Percentiles rank a stretch among this genome's conserved stretches.
Evolutionary conservation across 2,113 vertebrate genomes (phyloP).

Genomic region (Triplophysa dalaica): DNA sequence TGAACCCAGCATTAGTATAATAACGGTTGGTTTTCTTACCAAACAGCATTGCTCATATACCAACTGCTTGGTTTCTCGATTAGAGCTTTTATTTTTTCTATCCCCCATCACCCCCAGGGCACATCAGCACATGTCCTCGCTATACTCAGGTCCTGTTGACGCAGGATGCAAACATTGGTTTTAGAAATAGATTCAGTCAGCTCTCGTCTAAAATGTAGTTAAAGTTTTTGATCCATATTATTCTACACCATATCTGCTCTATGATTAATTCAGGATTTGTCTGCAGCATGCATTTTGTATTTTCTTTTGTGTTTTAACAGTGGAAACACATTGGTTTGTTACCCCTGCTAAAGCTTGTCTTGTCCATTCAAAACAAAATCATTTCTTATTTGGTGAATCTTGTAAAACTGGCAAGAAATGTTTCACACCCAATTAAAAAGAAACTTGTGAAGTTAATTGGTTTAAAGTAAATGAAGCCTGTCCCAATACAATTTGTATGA

Average conservation of each 20-base stretch:
- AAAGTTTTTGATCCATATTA: slow-evolving; percentile 1
- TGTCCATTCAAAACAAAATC: no score
- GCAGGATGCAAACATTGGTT: slow-evolving; percentile 11
- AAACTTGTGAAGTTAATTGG: no score
- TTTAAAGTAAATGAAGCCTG: no score
- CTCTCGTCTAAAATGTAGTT: slow-evolving; percentile 4
- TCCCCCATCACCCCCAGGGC: slow-evolving; percentile 22
- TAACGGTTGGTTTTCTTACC: no score
- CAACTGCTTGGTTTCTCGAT: not conserved
- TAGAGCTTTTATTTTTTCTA: slow-evolving; percentile 9
- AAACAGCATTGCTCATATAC: no score
- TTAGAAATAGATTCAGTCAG: slow-evolving; percentile 22
- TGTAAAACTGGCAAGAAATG: no score
- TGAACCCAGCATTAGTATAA: not conserved
- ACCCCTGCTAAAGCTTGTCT: not conserved
- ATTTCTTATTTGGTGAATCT: no score
- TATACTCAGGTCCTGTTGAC: slow-evolving; percentile 23
- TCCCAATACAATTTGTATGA: no score
- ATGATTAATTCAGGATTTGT: slow-evolving; percentile 19
- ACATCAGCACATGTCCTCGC: slow-evolving; percentile 31
- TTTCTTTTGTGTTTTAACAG: not conserved
- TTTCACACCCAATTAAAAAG: no score
- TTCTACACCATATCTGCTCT: not conserved
- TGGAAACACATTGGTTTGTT: not conserved
- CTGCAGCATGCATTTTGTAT: slow-evolving; percentile 34